Conservation (phyloP, 1,140 invertebrate genomes). For the Brevipalpus yothersi region DNA sequence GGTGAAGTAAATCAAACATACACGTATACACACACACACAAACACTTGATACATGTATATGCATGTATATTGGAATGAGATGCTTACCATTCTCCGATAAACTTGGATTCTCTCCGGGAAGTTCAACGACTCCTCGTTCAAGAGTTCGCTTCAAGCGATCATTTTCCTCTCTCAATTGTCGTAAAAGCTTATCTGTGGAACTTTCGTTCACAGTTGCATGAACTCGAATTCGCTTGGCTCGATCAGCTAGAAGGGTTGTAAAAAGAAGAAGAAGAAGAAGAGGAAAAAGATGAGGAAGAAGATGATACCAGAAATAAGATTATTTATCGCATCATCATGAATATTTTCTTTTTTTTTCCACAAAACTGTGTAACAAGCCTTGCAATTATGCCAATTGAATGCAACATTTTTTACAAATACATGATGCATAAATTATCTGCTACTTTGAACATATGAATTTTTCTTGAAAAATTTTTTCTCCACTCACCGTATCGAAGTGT, state of each 20-base stretch:
- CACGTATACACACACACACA: no score
- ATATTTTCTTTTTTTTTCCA: neutral
- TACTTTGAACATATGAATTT: neutral
- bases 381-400: no score
- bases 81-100: neutral
- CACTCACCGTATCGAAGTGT: slow-evolving; percentile 31
- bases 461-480: neutral
- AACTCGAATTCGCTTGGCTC: slow-evolving; percentile 33
- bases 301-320: neutral
- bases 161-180: slow-evolving; percentile 34
- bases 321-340: neutral
- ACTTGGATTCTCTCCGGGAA: neutral
- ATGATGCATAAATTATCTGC: no score
- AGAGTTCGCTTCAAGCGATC: slow-evolving; percentile 25
- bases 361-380: no score
- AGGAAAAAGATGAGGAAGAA: neutral
- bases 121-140: slow-evolving; percentile 12
- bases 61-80: neutral
- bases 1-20: no score
- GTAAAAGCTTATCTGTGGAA: slow-evolving; percentile 28
- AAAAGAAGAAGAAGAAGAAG: neutral
- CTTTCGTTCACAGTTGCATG: slow-evolving; percentile 31
- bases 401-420: neutral
- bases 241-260: slow-evolving; percentile 22
- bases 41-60: neutral